phyloP scores from a whole-genome alignment of 2,113 vertebrate species.

The Chlamydotis undulata region DNA sequence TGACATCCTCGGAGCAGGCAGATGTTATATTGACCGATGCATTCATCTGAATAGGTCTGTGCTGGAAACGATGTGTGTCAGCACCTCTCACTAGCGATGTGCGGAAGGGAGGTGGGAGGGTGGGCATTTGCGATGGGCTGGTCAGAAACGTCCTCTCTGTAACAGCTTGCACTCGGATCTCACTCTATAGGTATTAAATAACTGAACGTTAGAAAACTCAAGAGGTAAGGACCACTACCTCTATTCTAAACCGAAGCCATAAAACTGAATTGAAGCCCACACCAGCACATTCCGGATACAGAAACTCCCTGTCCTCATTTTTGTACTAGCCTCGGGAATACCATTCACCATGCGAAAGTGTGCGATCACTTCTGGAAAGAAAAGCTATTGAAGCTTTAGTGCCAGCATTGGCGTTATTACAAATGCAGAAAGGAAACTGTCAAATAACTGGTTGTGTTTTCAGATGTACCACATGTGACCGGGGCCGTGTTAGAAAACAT shows the following conservation, averaged over 20 bases:
- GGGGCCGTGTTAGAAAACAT: constrained; percentile 70
- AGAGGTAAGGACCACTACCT: background rate
- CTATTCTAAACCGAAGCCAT: background rate
- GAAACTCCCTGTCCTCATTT: constrained; percentile 20
- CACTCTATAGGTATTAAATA: background rate
- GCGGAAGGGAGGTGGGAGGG: background rate
- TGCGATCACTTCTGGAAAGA: constrained; percentile 53
- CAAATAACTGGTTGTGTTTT: constrained; percentile 72
- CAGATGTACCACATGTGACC: constrained; percentile 70
- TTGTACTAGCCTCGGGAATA: background rate
- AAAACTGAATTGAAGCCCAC: background rate
- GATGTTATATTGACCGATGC: background rate
- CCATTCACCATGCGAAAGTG: background rate
- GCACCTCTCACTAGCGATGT: background rate
- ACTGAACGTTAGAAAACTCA: background rate
- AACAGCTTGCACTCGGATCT: too few species aligned
- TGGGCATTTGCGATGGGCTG: too few species aligned
- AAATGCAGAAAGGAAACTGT: constrained; percentile 53
- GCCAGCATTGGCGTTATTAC: constrained; percentile 54
- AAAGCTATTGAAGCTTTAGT: constrained; percentile 52
- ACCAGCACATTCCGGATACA: background rate
- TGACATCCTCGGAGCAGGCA: background rate
- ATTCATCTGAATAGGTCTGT: background rate
- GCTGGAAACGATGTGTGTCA: background rate
- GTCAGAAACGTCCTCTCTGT: background rate